Conservation (phyloP, 2,797 vertebrate species). For the Danio tinwini region DNA sequence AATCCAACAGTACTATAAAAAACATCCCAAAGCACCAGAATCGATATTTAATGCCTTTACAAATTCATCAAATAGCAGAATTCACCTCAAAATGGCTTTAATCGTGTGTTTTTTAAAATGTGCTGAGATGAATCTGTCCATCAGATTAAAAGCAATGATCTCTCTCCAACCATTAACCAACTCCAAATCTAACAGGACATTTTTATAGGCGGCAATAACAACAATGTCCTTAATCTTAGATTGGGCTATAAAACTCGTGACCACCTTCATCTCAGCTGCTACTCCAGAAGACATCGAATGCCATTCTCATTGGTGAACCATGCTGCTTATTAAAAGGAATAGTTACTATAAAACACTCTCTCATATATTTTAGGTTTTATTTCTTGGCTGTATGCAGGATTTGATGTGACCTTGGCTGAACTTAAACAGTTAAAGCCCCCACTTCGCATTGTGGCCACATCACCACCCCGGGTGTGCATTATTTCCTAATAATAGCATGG, state of each 20-base stretch:
- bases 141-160: conserved; percentile 26
- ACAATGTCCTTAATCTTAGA: conserved; percentile 53
- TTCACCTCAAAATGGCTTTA: neutral
- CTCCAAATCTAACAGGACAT: conserved; percentile 43
- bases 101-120: conserved; percentile 5
- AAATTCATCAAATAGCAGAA: neutral
- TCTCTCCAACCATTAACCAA: conserved; percentile 51
- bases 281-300: conserved; percentile 27
- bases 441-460: too few species aligned
- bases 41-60: conserved; percentile 27
- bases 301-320: conserved; percentile 28
- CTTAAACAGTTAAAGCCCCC: neutral
- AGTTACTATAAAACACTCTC: conserved; percentile 22
- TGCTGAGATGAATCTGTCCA: neutral
- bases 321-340: conserved; percentile 1
- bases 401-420: conserved; percentile 5
- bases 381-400: conserved; percentile 1
- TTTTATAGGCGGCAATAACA: conserved; percentile 51
- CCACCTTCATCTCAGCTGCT: conserved; percentile 20
- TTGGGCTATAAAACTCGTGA: conserved; percentile 46
- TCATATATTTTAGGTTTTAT: neutral
- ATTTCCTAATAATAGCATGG: neutral
- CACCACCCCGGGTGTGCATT: neutral
- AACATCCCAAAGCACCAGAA: neutral
- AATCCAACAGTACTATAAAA: neutral